phyloP scores from a whole-genome alignment of 2,113 vertebrate genomes.

The Rousettus leschenaultii region DNA sequence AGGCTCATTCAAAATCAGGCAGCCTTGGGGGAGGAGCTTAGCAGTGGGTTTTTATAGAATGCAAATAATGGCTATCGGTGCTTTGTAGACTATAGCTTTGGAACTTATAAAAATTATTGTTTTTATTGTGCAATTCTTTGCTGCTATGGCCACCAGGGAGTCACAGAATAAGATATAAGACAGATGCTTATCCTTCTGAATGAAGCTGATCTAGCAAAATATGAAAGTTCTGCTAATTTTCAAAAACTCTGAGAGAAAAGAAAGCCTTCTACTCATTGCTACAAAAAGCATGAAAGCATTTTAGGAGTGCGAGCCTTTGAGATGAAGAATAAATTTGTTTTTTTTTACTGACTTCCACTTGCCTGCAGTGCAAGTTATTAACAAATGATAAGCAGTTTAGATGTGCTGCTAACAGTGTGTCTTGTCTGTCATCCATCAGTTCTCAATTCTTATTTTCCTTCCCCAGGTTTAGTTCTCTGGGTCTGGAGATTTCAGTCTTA shows the following conservation, averaged over 20 bases:
- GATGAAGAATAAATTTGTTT: background rate
- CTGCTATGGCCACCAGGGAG: background rate
- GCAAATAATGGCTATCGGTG: background rate
- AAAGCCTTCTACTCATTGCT: background rate
- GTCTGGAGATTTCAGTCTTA: background rate
- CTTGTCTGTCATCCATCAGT: background rate
- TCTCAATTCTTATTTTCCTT: background rate
- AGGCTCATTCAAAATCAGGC: constrained; percentile 70
- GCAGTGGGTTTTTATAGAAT: background rate
- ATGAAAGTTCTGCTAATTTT: background rate
- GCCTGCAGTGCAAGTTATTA: background rate
- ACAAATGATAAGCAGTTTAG: background rate
- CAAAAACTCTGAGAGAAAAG: background rate
- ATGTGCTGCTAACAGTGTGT: background rate
- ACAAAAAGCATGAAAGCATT: background rate
- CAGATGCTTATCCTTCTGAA: constrained; percentile 29
- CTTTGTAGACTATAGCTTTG: background rate
- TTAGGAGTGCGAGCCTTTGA: background rate
- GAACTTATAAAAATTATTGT: background rate
- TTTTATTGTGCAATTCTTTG: background rate
- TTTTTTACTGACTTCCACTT: background rate
- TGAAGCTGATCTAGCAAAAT: background rate
- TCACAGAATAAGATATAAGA: constrained; percentile 15
- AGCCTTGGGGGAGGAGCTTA: background rate
- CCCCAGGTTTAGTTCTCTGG: background rate